A percentile compares a stretch with the other conserved stretches of the same genome.
phyloP scores from a whole-genome alignment of 2,888 invertebrate species.

The Lacanobia oleracea region DNA sequence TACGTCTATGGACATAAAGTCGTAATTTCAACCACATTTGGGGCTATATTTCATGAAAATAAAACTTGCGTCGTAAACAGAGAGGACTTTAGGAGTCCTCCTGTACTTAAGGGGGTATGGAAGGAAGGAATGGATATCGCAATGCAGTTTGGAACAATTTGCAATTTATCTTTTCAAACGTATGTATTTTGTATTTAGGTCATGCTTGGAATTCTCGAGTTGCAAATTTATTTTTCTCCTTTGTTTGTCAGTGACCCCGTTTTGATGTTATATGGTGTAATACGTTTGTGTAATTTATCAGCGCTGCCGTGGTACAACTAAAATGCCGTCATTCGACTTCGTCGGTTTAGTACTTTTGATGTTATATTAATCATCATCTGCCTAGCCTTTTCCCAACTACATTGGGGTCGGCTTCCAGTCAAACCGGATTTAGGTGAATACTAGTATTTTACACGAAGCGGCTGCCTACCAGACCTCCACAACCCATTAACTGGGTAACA shows the following conservation, averaged over 20 bases:
- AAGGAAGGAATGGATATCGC: slow-evolving; percentile 41
- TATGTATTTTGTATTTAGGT: slow-evolving; percentile 56
- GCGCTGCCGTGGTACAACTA: no score
- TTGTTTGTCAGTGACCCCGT: slow-evolving; percentile 26
- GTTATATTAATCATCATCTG: no score
- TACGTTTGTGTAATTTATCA: neutral
- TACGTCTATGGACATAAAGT: slow-evolving; percentile 60
- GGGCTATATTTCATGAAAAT: slow-evolving; percentile 62
- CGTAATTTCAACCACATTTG: slow-evolving; percentile 60
- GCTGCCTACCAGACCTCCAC: no score
- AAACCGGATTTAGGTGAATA: no score
- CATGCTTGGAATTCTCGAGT: slow-evolving; percentile 29
- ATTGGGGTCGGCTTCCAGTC: no score
- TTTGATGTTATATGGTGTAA: slow-evolving; percentile 7
- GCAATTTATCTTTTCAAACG: slow-evolving; percentile 44
- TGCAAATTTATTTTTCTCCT: slow-evolving; percentile 34
- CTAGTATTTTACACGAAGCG: no score
- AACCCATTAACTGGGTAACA: no score
- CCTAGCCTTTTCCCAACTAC: no score
- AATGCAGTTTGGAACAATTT: slow-evolving; percentile 46
- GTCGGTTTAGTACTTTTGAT: no score
- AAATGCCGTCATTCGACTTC: no score
- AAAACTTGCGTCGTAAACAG: slow-evolving; percentile 57
- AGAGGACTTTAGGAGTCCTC: slow-evolving; percentile 34
- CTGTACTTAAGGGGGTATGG: slow-evolving; percentile 12